Base-by-base conservation (phyloP, 37 sponge, comb jelly and placozoan species). In the Diacarnus erythraeanus region DNA sequence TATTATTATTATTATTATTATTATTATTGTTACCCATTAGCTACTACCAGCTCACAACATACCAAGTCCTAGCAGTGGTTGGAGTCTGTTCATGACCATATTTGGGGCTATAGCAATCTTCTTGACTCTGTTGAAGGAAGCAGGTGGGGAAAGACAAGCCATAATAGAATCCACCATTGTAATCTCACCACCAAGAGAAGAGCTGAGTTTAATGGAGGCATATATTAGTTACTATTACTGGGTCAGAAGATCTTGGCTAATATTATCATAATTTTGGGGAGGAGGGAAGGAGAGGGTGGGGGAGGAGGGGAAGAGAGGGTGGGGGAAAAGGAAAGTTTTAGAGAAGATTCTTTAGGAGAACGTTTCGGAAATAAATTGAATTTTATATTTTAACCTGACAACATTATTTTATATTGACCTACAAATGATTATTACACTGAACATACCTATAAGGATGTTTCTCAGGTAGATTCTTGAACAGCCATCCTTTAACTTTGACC, bases 401-500 rank as follows among this genome's bases (percentile, higher is more conserved):
- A 27, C 31, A 64, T 26, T 26, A 23, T 64, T 9, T 64, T 18
- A 22, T 64, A 18, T 64, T 9, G 25, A 22, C 66, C 31, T 27
- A 18, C 22, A 18, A n/a, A 10, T 64, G 31, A 20, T 54, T 54
- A 54, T 54, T 54, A 54, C 8, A 38, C 21, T 43, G 59, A 8
- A 35, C 44, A 15, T 37, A 89, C 90, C 79, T 80, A 78, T 77
- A 60, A 0, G 44, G 27, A 71, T 90, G 86, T 25, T 81, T 71
- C 5, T 69, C 44, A 21, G 91, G 86, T 17, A 90, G 70, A 65
- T 90, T 80, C 57, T 74, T 75, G 59, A 85, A 86, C 29, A 90
- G 77, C 91, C 91, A 90, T 0, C 74, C 77, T 61, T 77, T 90
- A 6, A 85, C 18, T 18, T 79, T 27, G 0, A 31, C 59, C 23